Evolutionary conservation across 2,888 invertebrate genomes (phyloP), one percentile per base, ranked within the genome.

Genomic region (Drosophila suboccidentalis): DNA sequence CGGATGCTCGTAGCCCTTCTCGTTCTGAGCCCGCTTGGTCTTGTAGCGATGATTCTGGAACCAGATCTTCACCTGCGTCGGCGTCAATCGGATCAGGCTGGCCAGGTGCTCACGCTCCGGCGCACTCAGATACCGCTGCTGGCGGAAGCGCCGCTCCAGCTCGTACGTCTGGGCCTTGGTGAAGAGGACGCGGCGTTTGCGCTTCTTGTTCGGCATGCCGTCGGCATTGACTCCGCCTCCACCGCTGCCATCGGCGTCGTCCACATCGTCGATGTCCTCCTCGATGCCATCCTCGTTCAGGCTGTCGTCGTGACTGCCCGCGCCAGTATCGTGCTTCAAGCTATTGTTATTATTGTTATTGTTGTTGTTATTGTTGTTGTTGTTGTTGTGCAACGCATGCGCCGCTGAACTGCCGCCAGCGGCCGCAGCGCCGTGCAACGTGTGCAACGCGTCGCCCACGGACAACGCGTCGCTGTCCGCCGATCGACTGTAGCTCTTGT

Each of bases 21-120:
- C 99, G 90, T 97, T 98, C 66, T 98, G 97, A 0, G 99, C 98
- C n/a, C 99, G 94, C 93, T 99, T 99, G 90, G 99, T 98, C 94
- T 99, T 99, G 94, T 99, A 99, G 91, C 98, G 96, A 92, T 99
- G 99, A 93, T 99, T 99, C 93, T 99, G 99, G 94, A 99, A 99
- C 99, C 99, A 99, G 89, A 99, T 99, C 93, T 99, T 99, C 55
- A 97, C 97, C 94, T 99, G 99, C 3, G 99, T 99, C 0, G 99
- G 99, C 2, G 99, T 99, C 66, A 99, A 94, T 63, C 98, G 95
- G 77, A 99, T 99, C 87, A 98, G 94, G 75, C 97, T 97, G 3
- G 99, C 99, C 78, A 99, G 94, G 91, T 99, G 98, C 91, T 99
- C 99, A 38, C 99, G 93, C 92, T 99, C 99, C 0, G 99, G 99